A percentile compares a stretch with the other conserved stretches of the same genome.
Conservation (phyloP, 2,888 invertebrate species). For the Dysmachus trigonus region DNA sequence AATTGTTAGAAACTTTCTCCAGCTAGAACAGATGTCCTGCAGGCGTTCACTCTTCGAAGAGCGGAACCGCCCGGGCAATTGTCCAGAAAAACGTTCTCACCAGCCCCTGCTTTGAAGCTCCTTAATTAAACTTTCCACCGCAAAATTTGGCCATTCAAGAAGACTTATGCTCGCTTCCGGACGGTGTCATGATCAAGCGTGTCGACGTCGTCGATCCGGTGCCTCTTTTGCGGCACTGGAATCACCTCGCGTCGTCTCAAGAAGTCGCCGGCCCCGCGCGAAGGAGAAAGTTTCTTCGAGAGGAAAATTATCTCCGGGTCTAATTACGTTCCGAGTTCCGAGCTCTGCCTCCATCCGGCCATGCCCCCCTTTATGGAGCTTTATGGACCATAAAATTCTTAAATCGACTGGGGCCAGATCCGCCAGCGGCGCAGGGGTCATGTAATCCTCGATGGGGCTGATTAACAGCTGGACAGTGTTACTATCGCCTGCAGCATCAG, state of each 20-base stretch:
- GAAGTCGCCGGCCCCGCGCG: not conserved
- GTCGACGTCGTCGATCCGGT: not conserved
- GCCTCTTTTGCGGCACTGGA: not conserved
- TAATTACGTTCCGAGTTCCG: not conserved
- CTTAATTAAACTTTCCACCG: conserved; percentile 8
- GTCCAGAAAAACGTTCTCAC: not conserved
- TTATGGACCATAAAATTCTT: conserved; percentile 4
- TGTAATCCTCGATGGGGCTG: not conserved
- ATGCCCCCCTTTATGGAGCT: not conserved
- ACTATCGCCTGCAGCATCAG: not conserved
- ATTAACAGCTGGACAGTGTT: not conserved
- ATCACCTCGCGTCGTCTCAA: not conserved
- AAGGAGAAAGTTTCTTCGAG: not conserved
- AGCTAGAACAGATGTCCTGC: not conserved
- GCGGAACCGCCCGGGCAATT: not conserved
- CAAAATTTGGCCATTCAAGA: not conserved
- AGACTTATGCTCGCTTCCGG: not conserved
- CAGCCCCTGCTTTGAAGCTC: not conserved
- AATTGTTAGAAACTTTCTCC: not conserved
- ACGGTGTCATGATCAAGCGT: not conserved
- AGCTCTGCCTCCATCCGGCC: not conserved
- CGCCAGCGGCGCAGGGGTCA: not conserved
- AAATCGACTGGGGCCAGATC: not conserved
- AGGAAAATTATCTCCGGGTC: conserved; percentile 6
- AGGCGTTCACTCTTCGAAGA: not conserved